Base-by-base conservation (phyloP, 2,113 vertebrate species). In the Talpa occidentalis region DNA sequence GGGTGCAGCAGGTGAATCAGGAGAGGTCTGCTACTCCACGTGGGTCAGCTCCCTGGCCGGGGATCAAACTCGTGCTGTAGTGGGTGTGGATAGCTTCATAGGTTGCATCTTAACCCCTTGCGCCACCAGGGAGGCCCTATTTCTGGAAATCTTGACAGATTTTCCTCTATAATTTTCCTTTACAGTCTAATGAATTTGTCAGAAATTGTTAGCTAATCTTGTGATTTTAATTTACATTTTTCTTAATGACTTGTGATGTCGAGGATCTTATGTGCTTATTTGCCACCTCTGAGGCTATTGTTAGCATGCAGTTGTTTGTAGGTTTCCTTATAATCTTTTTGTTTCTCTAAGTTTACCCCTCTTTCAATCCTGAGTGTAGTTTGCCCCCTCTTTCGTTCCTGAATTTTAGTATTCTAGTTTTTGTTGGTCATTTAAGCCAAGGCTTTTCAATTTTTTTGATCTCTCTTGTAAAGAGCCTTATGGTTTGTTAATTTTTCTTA, bases 201-300 rank as follows among this genome's bases (percentile, higher is more conserved):
- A 60, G 70, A 91, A 82, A 72, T 88, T n/a, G n/a, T n/a, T 90
- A 72, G 37, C 49, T 52, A 52, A 52, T 52, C 16, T 52, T 52
- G 49, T 70, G 47, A 69, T 88, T 92, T 80, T 91, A 84, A 74
- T 76, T 89, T 85, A 49, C 10, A 54, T 92, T 92, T 96, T 84
- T 16, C 60, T 92, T n/a, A 32, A 32, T 56, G 35, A 54, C 56
- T 59, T n/a, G 69, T 77, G 64, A 70, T 81, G 26, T 66, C 91
- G 56, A 79, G 24, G 5, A 44, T n/a, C 16, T 88, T 92, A 19
- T 49, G 49, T 88, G 15, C 42, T 60, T 96, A 30, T 60, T 89
- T 92, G 59, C 17, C 11, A 54, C 72, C 24, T 22, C 5, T 92
- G 54, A 56, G 54, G 21, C 54, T 56, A 56, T 6, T 74, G 22